Percentiles rank a stretch among this genome's conserved stretches.
phyloP scores from a whole-genome alignment of 2,797 vertebrate genomes.

The Myotis vivesi region DNA sequence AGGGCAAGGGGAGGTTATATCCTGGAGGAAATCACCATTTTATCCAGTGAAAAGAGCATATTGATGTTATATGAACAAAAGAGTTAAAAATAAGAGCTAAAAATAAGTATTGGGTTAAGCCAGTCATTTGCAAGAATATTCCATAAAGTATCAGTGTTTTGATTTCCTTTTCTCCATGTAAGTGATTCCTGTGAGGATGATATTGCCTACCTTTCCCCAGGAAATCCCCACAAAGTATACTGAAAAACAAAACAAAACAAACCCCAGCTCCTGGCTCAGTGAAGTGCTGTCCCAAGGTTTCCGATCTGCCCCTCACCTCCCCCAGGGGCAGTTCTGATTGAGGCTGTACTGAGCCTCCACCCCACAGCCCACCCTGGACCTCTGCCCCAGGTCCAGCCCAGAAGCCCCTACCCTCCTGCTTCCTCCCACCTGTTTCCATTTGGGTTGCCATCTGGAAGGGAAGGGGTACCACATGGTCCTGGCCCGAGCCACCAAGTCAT shows the following conservation, averaged over 20 bases:
- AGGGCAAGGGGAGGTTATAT: not conserved
- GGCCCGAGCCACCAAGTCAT: not conserved
- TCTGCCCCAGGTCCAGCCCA: not conserved
- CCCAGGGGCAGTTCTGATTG: rapidly evolving
- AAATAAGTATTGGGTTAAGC: too few relatives aligned
- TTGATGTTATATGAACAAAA: not conserved
- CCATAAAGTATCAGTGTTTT: not conserved
- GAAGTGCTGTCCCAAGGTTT: not conserved
- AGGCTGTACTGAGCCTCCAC: too few relatives aligned
- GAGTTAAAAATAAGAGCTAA: not conserved
- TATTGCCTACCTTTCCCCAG: too few relatives aligned
- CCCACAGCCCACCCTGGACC: not conserved
- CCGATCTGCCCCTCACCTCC: not conserved
- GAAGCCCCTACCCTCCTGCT: not conserved
- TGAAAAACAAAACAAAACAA: not conserved
- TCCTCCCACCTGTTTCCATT: not conserved
- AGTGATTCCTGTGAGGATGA: not conserved
- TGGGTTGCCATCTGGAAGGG: not conserved
- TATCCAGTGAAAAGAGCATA: not conserved
- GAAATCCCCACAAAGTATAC: not conserved
- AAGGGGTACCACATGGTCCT: not conserved
- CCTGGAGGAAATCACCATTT: not conserved
- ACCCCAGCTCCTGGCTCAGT: not conserved
- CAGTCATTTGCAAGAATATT: not conserved
- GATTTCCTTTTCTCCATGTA: not conserved